These are phyloP conservation scores for Orestias chungarensis DNA, from an alignment of 2,797 vertebrate genomes.

Conservation along the genomic window DNA sequence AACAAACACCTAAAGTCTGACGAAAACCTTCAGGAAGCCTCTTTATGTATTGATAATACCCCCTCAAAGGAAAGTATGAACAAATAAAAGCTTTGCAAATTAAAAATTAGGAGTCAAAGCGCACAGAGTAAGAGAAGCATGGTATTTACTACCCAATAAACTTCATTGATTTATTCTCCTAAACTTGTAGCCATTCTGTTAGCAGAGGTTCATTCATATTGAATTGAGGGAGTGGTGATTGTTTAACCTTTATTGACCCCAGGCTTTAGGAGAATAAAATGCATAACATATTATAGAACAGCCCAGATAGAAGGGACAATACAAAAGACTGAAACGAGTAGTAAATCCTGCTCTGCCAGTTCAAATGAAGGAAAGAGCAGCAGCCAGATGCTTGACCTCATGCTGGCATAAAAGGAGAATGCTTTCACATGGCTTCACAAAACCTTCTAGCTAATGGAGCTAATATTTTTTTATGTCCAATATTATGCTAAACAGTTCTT, in stretches of 20 bases:
- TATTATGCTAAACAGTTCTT: conserved; percentile 28
- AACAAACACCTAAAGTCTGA: not conserved
- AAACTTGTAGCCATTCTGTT: conserved; percentile 19
- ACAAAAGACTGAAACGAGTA: conserved; percentile 41
- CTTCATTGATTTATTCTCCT: conserved; percentile 15
- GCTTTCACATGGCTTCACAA: conserved; percentile 27
- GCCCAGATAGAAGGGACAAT: not conserved
- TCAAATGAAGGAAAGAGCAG: conserved; percentile 13
- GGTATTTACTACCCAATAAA: conserved; percentile 20
- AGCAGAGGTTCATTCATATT: conserved; percentile 56
- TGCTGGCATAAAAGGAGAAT: conserved; percentile 60
- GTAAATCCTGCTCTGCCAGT: conserved; percentile 53
- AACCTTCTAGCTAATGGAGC: not conserved
- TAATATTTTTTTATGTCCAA: conserved; percentile 27
- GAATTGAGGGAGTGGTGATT: conserved; percentile 13
- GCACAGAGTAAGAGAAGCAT: conserved; percentile 1
- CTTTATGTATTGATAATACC: not conserved
- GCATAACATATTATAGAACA: conserved; percentile 7
- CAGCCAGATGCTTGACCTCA: too few relatives aligned
- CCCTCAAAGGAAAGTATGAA: not conserved
- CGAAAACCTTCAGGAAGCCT: not conserved
- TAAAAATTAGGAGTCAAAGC: not conserved
- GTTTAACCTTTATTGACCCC: conserved; percentile 46
- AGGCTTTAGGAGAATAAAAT: conserved; percentile 9
- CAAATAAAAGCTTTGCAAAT: not conserved